phyloP scores from a whole-genome alignment of 2,888 invertebrate genomes.

The Laspeyria flexula region DNA sequence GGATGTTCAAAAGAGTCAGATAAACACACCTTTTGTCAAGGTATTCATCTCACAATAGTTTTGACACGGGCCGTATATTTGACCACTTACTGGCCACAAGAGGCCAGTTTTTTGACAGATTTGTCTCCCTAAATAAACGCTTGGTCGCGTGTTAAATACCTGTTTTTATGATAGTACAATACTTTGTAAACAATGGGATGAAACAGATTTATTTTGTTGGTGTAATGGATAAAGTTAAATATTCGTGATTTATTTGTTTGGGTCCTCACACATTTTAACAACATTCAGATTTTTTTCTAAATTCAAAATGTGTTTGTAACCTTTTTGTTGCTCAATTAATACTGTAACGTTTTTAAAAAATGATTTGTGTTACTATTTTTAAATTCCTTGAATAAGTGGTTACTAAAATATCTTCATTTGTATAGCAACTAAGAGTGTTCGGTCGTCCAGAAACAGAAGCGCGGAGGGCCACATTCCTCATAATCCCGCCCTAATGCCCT shows the following conservation, averaged over 20 bases:
- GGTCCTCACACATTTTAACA: conserved; percentile 19
- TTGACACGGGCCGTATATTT: conserved; percentile 76
- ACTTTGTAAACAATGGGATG: conserved; percentile 62
- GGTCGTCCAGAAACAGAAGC: conserved; percentile 58
- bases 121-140: conserved; percentile 73
- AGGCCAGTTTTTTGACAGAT: conserved; percentile 62
- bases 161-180: conserved; percentile 63
- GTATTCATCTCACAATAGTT: conserved; percentile 69
- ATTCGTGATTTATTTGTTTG: conserved; percentile 44
- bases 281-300: not conserved
- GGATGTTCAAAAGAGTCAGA: conserved; percentile 74
- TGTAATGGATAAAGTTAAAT: conserved; percentile 47
- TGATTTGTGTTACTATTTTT: not conserved
- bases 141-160: conserved; percentile 72
- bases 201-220: conserved; percentile 56
- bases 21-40: conserved; percentile 75
- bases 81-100: conserved; percentile 77
- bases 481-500: conserved; percentile 86
- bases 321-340: not conserved
- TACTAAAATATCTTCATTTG: conserved; percentile 43
- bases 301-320: not conserved
- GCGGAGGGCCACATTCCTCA: conserved; percentile 75
- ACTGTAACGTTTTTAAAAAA: not conserved
- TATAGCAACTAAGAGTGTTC: conserved; percentile 38
- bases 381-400: conserved; percentile 34